Conservation (phyloP, 2,113 vertebrate genomes). For the Podiceps cristatus region DNA sequence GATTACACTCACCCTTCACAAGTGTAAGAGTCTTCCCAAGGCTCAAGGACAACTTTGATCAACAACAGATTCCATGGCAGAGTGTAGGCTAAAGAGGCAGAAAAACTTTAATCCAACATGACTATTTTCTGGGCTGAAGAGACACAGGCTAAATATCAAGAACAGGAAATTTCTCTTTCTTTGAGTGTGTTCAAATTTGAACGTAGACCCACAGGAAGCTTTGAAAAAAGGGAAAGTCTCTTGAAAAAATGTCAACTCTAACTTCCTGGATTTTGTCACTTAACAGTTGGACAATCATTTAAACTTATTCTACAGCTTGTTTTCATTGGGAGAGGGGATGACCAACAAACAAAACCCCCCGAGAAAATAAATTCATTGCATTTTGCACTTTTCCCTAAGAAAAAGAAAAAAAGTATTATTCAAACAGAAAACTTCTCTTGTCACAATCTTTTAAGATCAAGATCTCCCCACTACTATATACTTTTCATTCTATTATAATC, state of each 20-base stretch:
- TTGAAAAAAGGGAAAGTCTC: neutral
- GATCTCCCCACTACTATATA: rapidly evolving
- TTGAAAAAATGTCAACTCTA: neutral
- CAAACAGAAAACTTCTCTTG: neutral
- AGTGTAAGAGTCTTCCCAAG: neutral
- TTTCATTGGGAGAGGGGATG: neutral
- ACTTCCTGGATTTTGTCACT: neutral
- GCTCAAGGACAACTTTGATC: neutral
- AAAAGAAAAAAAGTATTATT: neutral
- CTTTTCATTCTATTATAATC: neutral
- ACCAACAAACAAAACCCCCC: neutral
- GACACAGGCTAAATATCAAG: neutral
- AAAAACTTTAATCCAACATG: neutral
- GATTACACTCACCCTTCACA: neutral
- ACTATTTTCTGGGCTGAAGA: neutral
- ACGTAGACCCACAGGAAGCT: neutral
- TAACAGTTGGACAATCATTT: neutral
- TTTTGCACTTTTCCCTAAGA: neutral
- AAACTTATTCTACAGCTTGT: neutral
- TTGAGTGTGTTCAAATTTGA: neutral
- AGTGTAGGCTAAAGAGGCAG: neutral
- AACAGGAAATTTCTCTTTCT: neutral
- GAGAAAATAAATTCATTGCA: neutral
- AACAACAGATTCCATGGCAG: neutral
- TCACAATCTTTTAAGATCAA: neutral